Conservation (phyloP, 1,140 invertebrate species). For the Phthorimaea operculella region DNA sequence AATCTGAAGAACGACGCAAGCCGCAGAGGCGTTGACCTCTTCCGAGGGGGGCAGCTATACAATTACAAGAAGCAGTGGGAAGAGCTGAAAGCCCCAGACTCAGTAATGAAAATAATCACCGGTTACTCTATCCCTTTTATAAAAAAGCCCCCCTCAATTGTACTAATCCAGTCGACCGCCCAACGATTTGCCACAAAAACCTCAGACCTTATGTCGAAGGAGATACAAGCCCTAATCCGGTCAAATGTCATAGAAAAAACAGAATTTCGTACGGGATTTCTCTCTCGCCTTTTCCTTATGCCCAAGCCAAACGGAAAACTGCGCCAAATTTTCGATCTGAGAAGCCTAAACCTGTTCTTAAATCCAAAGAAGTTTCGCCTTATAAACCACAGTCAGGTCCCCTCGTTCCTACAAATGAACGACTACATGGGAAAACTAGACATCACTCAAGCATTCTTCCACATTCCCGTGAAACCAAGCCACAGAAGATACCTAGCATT, state of each 20-base stretch:
- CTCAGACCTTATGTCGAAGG: background rate
- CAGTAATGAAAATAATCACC: slow-evolving; percentile 4
- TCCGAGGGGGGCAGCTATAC: background rate
- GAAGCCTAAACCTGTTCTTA: slow-evolving; percentile 13
- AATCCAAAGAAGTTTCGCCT: slow-evolving; percentile 8
- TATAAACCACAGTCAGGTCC: slow-evolving; percentile 7
- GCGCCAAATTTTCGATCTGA: slow-evolving; percentile 19
- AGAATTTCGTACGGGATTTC: slow-evolving; percentile 12
- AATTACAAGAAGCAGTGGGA: background rate
- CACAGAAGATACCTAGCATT: slow-evolving; percentile 23
- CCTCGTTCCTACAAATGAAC: slow-evolving; percentile 11
- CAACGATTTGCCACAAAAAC: slow-evolving; percentile 2
- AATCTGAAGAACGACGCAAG: background rate
- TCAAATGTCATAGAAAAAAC: slow-evolving; percentile 15
- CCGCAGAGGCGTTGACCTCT: background rate
- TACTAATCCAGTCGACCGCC: background rate
- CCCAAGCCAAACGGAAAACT: slow-evolving; percentile 8
- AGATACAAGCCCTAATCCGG: background rate
- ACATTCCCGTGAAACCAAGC: slow-evolving; percentile 21
- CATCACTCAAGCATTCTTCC: slow-evolving; percentile 28
- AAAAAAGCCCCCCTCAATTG: background rate
- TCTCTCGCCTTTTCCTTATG: slow-evolving; percentile 14
- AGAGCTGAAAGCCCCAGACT: background rate
- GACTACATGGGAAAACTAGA: slow-evolving; percentile 26
- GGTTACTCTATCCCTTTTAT: slow-evolving; percentile 11